Base-by-base conservation (phyloP, 2,888 invertebrate genomes). In the Rapana venosa region DNA sequence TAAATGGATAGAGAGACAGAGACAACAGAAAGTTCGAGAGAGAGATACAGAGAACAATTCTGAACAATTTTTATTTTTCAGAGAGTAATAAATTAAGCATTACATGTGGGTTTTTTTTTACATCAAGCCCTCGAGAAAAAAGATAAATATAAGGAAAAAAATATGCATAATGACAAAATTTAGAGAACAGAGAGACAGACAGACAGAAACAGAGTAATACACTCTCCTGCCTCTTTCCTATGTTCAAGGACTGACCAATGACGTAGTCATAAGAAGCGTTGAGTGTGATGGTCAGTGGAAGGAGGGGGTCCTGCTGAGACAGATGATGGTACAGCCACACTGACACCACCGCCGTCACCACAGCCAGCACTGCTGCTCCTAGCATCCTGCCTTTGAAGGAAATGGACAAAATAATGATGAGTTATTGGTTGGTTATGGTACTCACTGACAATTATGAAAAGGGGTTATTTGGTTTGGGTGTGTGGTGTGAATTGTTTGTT, bases 221-320 rank as follows among this genome's bases (percentile, higher is more conserved):
- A 47, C n/a, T 70, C 26, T 26, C 26, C n/a, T 70, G 2, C 8
- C n/a, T n/a, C n/a, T n/a, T 70, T 70, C 26, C 5, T n/a, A n/a
- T n/a, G 22, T 26, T n/a, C 30, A 74, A 22, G 20, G 6, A 77
- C 79, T 90, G 35, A 91, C 91, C 91, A 85, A 91, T 85, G 56
- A 91, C 74, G 79, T 85, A 91, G 66, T 91, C 91, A 88, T 91
- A 91, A 26, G 30, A 30, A 20, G 58, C 61, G 36, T 88, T 79
- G 15, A 81, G 32, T 22, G n/a, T 77, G 11, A 13, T 88, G 47
- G 88, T 32, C 58, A 88, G 79, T 0, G 88, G 88, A 58, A 88
- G 32, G 36, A 36, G n/a, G 8, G 20, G n/a, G 32, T 88, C 79
- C 8, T 88, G 30, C 47, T 22, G 36, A 13, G 30, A 32, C 13